Percentiles rank a stretch among this genome's conserved stretches.
Conservation (phyloP, 1,140 invertebrate genomes). For the Cotesia vestalis region DNA sequence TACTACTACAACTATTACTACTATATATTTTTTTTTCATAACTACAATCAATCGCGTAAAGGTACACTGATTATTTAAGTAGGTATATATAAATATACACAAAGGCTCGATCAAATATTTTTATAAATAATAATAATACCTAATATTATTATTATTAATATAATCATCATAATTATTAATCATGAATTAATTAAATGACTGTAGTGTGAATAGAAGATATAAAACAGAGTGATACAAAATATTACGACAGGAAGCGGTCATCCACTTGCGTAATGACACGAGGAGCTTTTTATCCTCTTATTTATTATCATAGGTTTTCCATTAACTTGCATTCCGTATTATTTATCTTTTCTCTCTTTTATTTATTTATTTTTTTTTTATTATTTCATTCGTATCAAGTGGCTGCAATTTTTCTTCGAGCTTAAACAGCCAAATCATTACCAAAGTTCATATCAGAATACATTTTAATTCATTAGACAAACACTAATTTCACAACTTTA, state of each 20-base stretch:
- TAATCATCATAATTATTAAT: slow-evolving; percentile 23
- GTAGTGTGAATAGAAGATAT: slow-evolving; percentile 39
- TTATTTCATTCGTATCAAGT: slow-evolving; percentile 33
- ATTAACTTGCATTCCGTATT: slow-evolving; percentile 39
- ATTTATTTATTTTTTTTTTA: slow-evolving; percentile 15
- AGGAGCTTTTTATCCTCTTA: slow-evolving; percentile 42
- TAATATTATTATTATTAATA: slow-evolving; percentile 10
- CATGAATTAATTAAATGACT: slow-evolving; percentile 33
- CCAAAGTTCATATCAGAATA: background rate
- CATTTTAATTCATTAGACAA: background rate
- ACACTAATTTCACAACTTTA: background rate
- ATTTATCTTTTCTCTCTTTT: slow-evolving; percentile 20
- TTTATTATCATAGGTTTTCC: slow-evolving; percentile 31
- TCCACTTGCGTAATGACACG: slow-evolving; percentile 42
- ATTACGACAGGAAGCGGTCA: slow-evolving; percentile 47
- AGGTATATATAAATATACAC: slow-evolving; percentile 43
- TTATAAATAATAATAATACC: slow-evolving; percentile 13
- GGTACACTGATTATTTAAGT: slow-evolving; percentile 42
- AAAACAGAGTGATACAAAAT: slow-evolving; percentile 57
- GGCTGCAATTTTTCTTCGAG: slow-evolving; percentile 46
- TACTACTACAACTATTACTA: slow-evolving; percentile 46
- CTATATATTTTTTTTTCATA: slow-evolving; percentile 50
- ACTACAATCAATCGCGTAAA: slow-evolving; percentile 45
- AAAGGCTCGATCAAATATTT: slow-evolving; percentile 33
- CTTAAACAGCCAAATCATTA: slow-evolving; percentile 15